Conservation (phyloP, 2,113 vertebrate species). For the Vimba vimba region DNA sequence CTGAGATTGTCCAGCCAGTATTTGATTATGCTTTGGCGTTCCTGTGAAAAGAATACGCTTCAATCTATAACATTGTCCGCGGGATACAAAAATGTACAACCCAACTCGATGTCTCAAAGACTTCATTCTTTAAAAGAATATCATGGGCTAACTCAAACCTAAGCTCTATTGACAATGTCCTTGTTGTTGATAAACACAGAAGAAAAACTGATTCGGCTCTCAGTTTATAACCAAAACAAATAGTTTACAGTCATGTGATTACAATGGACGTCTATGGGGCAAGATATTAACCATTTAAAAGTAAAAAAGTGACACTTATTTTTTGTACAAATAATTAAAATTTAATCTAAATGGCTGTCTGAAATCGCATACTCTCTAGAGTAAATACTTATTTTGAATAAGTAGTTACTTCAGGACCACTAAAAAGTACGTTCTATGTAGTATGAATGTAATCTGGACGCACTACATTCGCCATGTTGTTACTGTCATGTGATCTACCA, state of each 20-base stretch:
- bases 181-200: background rate
- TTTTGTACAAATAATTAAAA: background rate
- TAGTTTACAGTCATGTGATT: background rate
- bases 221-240: background rate
- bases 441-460: too few relatives aligned
- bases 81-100: background rate
- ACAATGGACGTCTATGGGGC: background rate
- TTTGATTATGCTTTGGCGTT: conserved; percentile 94
- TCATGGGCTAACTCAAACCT: background rate
- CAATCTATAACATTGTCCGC: conserved; percentile 5
- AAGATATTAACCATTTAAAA: background rate
- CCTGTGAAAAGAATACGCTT: conserved; percentile 71
- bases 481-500: too few relatives aligned
- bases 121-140: background rate
- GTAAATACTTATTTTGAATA: too few relatives aligned
- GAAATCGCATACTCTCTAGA: too few relatives aligned
- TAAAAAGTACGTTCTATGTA: too few relatives aligned
- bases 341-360: too few relatives aligned
- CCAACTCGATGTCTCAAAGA: background rate
- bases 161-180: background rate
- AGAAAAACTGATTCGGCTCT: background rate
- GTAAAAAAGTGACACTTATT: background rate
- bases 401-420: too few relatives aligned
- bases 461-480: too few relatives aligned
- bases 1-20: conserved; percentile 97